Percentiles rank a stretch among this genome's conserved stretches.
Evolutionary conservation across 64 coral and sea anemone species (phyloP).

Genomic region (Porites australiensis): DNA sequence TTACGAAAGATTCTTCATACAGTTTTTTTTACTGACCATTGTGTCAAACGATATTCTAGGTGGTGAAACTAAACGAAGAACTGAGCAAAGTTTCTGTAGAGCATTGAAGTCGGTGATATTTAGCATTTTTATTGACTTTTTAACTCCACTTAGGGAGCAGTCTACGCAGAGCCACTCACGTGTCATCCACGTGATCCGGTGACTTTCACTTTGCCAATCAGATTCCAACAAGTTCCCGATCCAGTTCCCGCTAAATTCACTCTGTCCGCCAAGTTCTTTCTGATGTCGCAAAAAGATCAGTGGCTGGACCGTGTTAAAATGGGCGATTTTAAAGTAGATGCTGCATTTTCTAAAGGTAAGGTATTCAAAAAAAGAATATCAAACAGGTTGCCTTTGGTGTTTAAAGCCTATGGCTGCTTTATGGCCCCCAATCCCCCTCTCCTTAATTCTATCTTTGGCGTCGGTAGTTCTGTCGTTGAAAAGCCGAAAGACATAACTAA

Average conservation of each 20-base stretch:
- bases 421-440: too few species aligned
- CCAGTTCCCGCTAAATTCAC: constrained; percentile 92
- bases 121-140: neutral
- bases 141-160: constrained; percentile 61
- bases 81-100: too few species aligned
- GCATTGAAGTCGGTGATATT: too few species aligned
- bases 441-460: too few species aligned
- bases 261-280: constrained; percentile 82
- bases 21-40: too few species aligned
- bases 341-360: constrained; percentile 91
- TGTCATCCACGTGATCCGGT: constrained; percentile 87
- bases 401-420: neutral
- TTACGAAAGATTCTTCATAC: too few species aligned
- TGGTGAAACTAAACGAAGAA: too few species aligned
- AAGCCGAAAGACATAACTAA: neutral
- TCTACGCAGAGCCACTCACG: constrained; percentile 66
- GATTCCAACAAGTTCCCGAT: constrained; percentile 95
- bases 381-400: neutral
- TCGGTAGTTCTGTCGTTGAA: too few species aligned
- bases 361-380: too few species aligned
- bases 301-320: constrained; percentile 70
- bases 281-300: constrained; percentile 62
- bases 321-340: constrained; percentile 62
- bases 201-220: constrained; percentile 93
- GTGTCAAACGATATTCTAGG: too few species aligned